phyloP scores from a whole-genome alignment of 2,888 invertebrate species.

The Geotrupes spiniger region DNA sequence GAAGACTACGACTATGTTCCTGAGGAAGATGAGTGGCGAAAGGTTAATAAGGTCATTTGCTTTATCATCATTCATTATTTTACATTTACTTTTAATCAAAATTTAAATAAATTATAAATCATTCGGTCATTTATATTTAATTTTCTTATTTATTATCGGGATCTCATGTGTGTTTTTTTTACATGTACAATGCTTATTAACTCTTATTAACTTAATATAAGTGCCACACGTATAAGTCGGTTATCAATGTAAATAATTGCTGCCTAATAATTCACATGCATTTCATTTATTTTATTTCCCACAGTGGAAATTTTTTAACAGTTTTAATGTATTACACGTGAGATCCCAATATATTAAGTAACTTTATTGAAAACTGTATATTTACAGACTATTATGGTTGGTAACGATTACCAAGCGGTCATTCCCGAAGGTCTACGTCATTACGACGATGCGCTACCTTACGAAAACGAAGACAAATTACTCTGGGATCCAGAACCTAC shows the following conservation, averaged over 20 bases:
- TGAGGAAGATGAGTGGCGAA: slow-evolving; percentile 86
- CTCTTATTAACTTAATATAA: too few species aligned
- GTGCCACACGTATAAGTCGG: too few species aligned
- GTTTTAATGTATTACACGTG: too few species aligned
- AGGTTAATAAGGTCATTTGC: slow-evolving; percentile 52
- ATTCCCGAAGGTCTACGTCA: slow-evolving; percentile 89
- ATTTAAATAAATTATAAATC: neutral
- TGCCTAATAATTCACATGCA: too few species aligned
- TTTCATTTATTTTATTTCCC: too few species aligned
- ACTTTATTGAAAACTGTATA: too few species aligned
- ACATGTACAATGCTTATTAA: too few species aligned
- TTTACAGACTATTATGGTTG: slow-evolving; percentile 85
- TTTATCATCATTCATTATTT: slow-evolving; percentile 11
- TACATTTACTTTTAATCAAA: neutral
- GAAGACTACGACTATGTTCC: slow-evolving; percentile 81
- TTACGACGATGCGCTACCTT: slow-evolving; percentile 91
- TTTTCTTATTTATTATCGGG: neutral
- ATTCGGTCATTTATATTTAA: slow-evolving; percentile 4
- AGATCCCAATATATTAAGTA: too few species aligned
- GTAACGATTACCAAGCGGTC: slow-evolving; percentile 88
- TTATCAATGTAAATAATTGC: too few species aligned
- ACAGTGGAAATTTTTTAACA: too few species aligned
- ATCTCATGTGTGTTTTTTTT: too few species aligned
- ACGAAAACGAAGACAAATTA: slow-evolving; percentile 93
- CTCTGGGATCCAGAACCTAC: slow-evolving; percentile 87